phyloP scores from a whole-genome alignment of 2,888 invertebrate species.

The Cecidostiba fungosa region DNA sequence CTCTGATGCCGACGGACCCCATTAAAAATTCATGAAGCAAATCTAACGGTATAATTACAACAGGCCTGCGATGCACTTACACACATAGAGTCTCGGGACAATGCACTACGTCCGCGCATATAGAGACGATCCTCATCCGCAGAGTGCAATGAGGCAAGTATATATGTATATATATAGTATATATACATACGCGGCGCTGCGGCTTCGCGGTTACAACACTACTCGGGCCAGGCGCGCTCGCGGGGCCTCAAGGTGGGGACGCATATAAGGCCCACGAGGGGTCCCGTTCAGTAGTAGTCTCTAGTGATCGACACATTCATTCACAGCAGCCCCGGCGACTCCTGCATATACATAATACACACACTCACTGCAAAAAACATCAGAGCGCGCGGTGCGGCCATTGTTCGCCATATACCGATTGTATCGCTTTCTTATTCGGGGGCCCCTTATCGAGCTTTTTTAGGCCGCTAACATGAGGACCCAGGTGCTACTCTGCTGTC shows the following conservation, averaged over 20 bases:
- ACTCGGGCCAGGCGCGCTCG: slow-evolving; percentile 25
- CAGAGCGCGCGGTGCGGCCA: no score
- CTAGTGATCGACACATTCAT: slow-evolving; percentile 76
- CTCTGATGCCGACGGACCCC: neutral
- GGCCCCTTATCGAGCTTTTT: neutral
- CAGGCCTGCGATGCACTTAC: neutral
- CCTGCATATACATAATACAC: neutral
- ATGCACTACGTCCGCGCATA: neutral
- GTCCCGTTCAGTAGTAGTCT: slow-evolving; percentile 71
- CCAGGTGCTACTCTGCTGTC: slow-evolving; percentile 48
- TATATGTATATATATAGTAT: neutral
- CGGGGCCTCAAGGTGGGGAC: slow-evolving; percentile 68
- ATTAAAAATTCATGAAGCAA: slow-evolving; percentile 35
- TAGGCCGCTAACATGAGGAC: slow-evolving; percentile 41
- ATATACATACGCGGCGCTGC: neutral
- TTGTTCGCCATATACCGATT: neutral
- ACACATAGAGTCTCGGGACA: neutral
- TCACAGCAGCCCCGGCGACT: slow-evolving; percentile 4
- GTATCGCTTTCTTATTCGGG: neutral
- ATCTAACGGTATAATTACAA: slow-evolving; percentile 5
- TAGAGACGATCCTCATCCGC: neutral
- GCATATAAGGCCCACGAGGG: slow-evolving; percentile 77
- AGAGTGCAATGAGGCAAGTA: slow-evolving; percentile 4
- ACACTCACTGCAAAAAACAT: neutral
- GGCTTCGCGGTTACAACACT: slow-evolving; percentile 28